Evolutionary conservation across 1,140 invertebrate genomes (phyloP), one percentile per base, ranked within the genome.

Genomic region (Sitophilus oryzae): DNA sequence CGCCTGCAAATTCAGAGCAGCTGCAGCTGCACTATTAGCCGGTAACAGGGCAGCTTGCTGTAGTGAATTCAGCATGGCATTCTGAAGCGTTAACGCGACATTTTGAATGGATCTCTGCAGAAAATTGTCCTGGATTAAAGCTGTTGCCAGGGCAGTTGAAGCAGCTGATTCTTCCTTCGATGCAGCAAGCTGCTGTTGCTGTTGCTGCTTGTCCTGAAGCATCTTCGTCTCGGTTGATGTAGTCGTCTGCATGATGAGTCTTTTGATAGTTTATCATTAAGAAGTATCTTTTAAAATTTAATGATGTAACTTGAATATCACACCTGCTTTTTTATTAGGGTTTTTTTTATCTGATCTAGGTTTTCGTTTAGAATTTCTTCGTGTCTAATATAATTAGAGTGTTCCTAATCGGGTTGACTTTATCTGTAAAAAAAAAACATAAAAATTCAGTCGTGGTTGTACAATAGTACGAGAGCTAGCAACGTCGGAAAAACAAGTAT

Each of bases 1-100:
- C 2, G 87, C 88, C 73, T 90, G 88, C 3, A 89, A 74, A 71
- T 89, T 89, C 3, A 90, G 72, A 0, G 88, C 87, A 3, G 86
- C 84, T 1, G 85, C 85, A 1, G 86, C 85, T 1, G 86, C 83
- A 1, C 85, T 87, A 57, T 86, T 85, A 0, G 84, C 82, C 0
- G 87, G 85, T 48, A 90, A 67, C 4, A 89, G 70, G 0, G 86
- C 85, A 0, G 85, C 84, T 64, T 85, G 84, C 62, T 86, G 86
- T 46, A 85, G 69, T 1, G 84, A 86, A 60, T 78, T 84, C 69
- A 88, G 81, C 75, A 88, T 82, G 1, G 85, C 84, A 62, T 83
- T 85, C 69, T 88, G 85, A 21, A 89, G 72, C 2, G 85, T 85
- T 41, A 89, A 74, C 10, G 87, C 86, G 21, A 86, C 82, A 60